phyloP scores from a whole-genome alignment of 2,113 vertebrate species.

The Dasyornis broadbenti region DNA sequence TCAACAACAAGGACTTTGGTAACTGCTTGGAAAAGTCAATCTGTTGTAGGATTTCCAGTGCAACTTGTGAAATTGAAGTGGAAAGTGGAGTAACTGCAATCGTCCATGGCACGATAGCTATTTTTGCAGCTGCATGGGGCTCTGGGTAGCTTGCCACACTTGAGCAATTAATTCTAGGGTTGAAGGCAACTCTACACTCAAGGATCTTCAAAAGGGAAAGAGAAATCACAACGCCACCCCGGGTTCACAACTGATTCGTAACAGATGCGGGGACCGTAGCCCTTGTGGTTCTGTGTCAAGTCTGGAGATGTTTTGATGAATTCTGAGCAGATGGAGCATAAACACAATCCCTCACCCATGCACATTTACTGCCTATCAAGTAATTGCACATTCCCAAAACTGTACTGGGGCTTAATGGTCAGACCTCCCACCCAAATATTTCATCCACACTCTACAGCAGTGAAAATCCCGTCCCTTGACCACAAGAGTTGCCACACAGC shows the following conservation, averaged over 20 bases:
- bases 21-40: not conserved
- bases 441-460: not conserved
- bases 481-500: not conserved
- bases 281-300: not conserved
- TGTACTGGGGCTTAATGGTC: not conserved
- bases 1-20: not conserved
- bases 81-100: not conserved
- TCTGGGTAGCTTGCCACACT: constrained; percentile 28
- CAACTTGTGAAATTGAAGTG: not conserved
- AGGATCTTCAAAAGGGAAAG: constrained; percentile 55
- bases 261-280: constrained; percentile 31
- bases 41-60: not conserved
- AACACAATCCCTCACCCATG: constrained; percentile 15
- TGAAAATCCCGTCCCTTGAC: not conserved
- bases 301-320: constrained; percentile 48
- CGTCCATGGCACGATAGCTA: not conserved
- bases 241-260: constrained; percentile 31
- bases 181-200: constrained; percentile 43
- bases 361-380: not conserved
- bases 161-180: constrained; percentile 42
- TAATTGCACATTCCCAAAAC: not conserved
- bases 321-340: constrained; percentile 54
- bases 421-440: not conserved
- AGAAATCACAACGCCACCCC: constrained; percentile 36
- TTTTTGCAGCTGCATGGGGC: constrained; percentile 22